Evolutionary conservation across 2,113 vertebrate species (phyloP).

Genomic region (Platycercus adscitus): DNA sequence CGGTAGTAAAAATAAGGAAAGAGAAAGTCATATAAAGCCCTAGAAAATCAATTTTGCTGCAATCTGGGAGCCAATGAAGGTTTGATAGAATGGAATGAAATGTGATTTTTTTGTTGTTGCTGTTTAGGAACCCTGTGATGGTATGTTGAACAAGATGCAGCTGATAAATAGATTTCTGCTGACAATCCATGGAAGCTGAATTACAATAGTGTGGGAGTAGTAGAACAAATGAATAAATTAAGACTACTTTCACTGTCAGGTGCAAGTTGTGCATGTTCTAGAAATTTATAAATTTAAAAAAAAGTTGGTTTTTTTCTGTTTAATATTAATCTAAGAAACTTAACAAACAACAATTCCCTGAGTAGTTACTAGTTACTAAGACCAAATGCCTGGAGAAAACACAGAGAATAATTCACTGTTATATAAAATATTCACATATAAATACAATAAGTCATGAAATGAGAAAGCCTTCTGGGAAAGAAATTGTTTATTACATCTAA

Average conservation of each 20-base stretch:
- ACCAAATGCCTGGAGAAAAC: neutral
- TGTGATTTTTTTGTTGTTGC: neutral
- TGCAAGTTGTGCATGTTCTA: neutral
- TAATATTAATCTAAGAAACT: neutral
- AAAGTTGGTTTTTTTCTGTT: neutral
- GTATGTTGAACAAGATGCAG: constrained; percentile 3
- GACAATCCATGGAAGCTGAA: neutral
- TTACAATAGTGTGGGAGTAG: neutral
- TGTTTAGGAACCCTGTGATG: neutral
- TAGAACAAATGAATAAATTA: constrained; percentile 24
- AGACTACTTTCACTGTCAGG: neutral
- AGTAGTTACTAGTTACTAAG: neutral
- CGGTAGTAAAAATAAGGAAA: constrained; percentile 6
- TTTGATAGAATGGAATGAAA: neutral
- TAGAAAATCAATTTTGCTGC: constrained; percentile 8
- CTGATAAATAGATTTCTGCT: constrained; percentile 12
- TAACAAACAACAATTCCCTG: neutral
- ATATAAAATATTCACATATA: neutral
- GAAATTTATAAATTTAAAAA: neutral
- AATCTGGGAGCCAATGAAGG: constrained; percentile 11
- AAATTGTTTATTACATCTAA: neutral
- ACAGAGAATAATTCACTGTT: neutral
- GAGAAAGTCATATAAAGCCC: neutral
- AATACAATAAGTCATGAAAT: neutral
- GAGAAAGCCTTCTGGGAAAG: neutral